Conservation (phyloP, 2,797 vertebrate genomes). For the Halcyon leucocephala region DNA sequence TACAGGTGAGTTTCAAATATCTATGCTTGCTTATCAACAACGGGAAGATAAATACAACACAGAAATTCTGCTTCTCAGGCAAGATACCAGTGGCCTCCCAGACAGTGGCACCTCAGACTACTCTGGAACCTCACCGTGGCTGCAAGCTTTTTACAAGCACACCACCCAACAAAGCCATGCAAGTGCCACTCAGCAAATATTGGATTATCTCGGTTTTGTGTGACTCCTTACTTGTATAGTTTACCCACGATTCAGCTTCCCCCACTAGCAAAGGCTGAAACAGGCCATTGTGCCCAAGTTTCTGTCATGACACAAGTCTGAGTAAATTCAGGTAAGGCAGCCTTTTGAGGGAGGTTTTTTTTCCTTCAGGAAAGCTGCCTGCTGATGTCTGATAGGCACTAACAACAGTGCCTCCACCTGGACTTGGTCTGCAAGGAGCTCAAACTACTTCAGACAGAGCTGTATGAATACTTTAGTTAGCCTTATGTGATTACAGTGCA, state of each 20-base stretch:
- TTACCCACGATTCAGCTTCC: neutral
- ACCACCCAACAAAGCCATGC: neutral
- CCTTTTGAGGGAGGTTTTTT: neutral
- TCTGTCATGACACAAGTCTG: neutral
- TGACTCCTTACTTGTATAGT: neutral
- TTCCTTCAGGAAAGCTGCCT: neutral
- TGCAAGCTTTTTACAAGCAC: neutral
- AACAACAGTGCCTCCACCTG: neutral
- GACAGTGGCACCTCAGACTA: neutral
- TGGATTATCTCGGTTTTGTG: neutral
- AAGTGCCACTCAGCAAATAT: neutral
- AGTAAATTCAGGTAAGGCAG: neutral
- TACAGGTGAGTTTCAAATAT: neutral
- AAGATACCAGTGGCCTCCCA: neutral
- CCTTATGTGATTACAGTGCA: neutral
- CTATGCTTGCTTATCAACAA: slow-evolving; percentile 27
- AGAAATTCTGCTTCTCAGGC: slow-evolving; percentile 4
- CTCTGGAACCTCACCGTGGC: neutral
- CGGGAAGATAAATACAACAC: neutral
- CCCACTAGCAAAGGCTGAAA: neutral
- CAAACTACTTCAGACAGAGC: neutral
- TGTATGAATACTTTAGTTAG: neutral
- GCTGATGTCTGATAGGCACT: neutral
- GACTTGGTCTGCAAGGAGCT: neutral
- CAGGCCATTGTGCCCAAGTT: neutral